phyloP scores from a whole-genome alignment of 2,113 vertebrate species.

The Pseudorectes ferrugineus region DNA sequence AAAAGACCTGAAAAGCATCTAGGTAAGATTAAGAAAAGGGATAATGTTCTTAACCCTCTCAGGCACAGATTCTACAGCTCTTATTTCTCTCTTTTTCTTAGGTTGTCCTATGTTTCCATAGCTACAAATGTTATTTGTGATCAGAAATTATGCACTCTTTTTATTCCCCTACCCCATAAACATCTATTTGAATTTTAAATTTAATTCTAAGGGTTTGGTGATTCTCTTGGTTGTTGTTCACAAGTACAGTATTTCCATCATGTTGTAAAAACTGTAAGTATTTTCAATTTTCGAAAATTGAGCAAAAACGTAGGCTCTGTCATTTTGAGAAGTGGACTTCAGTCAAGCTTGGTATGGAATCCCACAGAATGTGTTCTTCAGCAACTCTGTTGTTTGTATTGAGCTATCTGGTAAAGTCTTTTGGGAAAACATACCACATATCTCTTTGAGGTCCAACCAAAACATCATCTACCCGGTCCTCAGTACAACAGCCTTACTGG shows the following conservation, averaged over 20 bases:
- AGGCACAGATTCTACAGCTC: neutral
- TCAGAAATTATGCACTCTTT: neutral
- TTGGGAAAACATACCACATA: conserved; percentile 37
- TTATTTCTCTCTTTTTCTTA: neutral
- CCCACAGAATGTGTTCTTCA: conserved; percentile 22
- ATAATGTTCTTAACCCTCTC: neutral
- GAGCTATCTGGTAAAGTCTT: conserved; percentile 33
- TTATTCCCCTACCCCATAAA: neutral
- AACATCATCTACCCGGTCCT: conserved; percentile 33
- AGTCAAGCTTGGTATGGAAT: neutral
- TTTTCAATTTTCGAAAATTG: neutral
- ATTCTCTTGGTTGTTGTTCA: neutral
- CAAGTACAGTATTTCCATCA: neutral
- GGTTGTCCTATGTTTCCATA: neutral
- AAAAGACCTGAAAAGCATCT: neutral
- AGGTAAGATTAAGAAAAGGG: neutral
- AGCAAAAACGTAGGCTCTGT: neutral
- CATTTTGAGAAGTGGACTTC: neutral
- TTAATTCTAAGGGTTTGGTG: neutral
- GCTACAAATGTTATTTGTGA: neutral
- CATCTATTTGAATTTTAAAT: neutral
- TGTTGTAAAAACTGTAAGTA: neutral
- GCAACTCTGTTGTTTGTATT: conserved; percentile 4
- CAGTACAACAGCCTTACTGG: conserved; percentile 14
- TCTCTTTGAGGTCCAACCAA: conserved; percentile 50